phyloP scores from a whole-genome alignment of 2,113 vertebrate species.

The Tenebrosternarchus preto region DNA sequence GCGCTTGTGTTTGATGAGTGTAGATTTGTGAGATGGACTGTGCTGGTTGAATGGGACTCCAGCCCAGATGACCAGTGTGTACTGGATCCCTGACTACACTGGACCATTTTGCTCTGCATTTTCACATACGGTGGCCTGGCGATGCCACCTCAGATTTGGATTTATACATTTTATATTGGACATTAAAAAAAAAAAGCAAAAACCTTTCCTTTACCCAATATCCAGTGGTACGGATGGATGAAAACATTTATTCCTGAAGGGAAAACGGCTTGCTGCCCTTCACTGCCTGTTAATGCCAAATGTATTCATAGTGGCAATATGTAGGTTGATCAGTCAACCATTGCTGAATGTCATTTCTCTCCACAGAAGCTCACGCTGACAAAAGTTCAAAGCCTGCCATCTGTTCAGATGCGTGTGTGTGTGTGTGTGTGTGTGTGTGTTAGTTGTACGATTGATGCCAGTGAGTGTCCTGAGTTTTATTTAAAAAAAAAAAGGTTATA shows the following conservation, averaged over 20 bases:
- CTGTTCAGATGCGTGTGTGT: too few relatives aligned
- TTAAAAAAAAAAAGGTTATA: too few relatives aligned
- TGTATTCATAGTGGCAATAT: too few relatives aligned
- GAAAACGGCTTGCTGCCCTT: background rate
- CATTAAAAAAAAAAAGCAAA: conserved; percentile 22
- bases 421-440: too few relatives aligned
- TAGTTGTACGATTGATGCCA: too few relatives aligned
- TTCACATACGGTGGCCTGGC: background rate
- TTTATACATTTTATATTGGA: background rate
- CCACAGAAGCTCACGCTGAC: too few relatives aligned
- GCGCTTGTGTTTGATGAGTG: background rate
- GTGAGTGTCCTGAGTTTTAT: too few relatives aligned
- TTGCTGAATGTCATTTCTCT: too few relatives aligned
- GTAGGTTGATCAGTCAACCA: too few relatives aligned
- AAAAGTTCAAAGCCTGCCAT: too few relatives aligned
- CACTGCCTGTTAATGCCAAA: background rate
- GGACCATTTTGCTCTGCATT: background rate
- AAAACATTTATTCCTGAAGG: background rate
- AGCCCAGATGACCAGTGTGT: background rate
- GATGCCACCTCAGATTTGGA: background rate
- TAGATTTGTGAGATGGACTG: background rate
- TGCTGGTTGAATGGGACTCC: background rate
- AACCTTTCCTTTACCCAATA: conserved; percentile 4
- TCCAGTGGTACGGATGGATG: background rate
- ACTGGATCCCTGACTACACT: background rate